Conservation (phyloP, 2,113 vertebrate species). For the Pimephales promelas region DNA sequence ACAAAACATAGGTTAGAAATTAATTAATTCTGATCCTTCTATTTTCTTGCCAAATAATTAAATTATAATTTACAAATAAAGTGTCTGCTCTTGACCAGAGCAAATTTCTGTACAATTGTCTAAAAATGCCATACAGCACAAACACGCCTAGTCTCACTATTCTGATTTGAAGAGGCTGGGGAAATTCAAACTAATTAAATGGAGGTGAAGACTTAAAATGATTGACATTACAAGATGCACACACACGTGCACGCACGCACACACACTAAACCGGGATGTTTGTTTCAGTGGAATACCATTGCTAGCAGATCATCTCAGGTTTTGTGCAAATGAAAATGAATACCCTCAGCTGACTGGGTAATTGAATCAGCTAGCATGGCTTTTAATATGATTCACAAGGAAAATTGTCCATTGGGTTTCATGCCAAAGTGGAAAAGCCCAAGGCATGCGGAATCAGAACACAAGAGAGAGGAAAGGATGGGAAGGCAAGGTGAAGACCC, state of each 20-base stretch:
- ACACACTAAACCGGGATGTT: background rate
- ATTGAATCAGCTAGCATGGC: conserved; percentile 19
- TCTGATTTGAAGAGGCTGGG: conserved; percentile 18
- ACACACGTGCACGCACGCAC: background rate
- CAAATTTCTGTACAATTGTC: background rate
- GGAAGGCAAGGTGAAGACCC: conserved; percentile 49
- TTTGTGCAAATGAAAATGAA: conserved; percentile 10
- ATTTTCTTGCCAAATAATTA: background rate
- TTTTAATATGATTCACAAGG: conserved; percentile 20
- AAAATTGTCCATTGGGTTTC: background rate
- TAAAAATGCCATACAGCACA: background rate
- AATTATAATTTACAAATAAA: background rate
- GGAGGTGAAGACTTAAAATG: conserved; percentile 25
- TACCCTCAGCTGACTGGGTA: conserved; percentile 16
- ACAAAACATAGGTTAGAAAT: background rate
- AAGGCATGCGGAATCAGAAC: conserved; percentile 35
- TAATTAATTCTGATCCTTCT: background rate
- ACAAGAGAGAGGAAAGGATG: conserved; percentile 39
- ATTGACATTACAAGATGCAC: conserved; percentile 1
- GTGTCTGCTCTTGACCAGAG: background rate
- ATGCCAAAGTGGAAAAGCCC: conserved; percentile 53
- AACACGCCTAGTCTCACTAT: background rate
- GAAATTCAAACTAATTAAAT: conserved; percentile 29
- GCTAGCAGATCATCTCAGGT: background rate
- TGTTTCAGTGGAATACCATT: conserved; percentile 1